Evolutionary conservation across 2,888 invertebrate genomes (phyloP), one percentile per base, ranked within the genome.

Genomic region (Cotesia congregata): DNA sequence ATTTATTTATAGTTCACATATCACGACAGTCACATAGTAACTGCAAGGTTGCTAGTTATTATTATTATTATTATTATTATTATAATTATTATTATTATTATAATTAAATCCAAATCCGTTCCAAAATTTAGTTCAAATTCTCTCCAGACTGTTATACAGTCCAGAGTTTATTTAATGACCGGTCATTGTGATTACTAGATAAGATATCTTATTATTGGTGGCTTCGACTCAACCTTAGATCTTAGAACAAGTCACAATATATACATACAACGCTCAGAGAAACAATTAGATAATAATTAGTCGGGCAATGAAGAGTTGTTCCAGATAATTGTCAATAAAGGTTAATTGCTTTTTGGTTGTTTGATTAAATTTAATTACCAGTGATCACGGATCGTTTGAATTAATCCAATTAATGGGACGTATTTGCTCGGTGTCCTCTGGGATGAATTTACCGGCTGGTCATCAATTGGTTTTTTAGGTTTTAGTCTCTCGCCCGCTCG

Each of bases 311-410:
- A 50, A 50, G 50, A 50, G 50, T 50, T 50, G 50, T 50, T 50
- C 12, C 50, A 50, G 50, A 50, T 7, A 12, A 50, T 50, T 50
- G 50, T 50, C 50, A 50, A 50, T 50, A 50, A 50, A 50, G 12
- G 50, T 50, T 50, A 50, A 50, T 50, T 50, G 50, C 12, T 50
- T 50, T 50, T 50, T 50, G 50, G 50, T 50, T 50, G 50, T 50
- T 50, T 50, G 50, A 50, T 50, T 50, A 50, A 50, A 50, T 50
- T 50, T 50, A 50, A 50, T 50, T 50, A 50, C 12, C 12, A 50
- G 50, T 50, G 50, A 50, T 50, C 50, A 50, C 50, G 50, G 50
- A 50, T 50, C 50, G 50, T 50, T 50, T 50, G 50, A 50, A 50
- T 50, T 50, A 50, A 50, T 50, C 50, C 50, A 50, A 50, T 50